A percentile compares a stretch with the other conserved stretches of the same genome.
phyloP scores from a whole-genome alignment of 1,140 invertebrate genomes.

The Nephila pilipes region DNA sequence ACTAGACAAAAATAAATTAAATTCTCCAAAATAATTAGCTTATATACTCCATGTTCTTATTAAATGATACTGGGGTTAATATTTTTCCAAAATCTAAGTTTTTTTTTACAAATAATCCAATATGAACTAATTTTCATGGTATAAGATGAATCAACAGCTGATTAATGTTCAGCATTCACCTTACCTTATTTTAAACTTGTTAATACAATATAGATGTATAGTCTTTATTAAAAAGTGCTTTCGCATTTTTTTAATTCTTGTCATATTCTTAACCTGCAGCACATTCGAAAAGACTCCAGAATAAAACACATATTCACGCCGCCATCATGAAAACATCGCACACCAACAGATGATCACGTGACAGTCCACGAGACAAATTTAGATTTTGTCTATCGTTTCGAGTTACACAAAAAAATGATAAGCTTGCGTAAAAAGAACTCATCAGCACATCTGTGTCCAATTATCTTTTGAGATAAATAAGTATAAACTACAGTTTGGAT shows the following conservation, averaged over 20 bases:
- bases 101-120: background rate
- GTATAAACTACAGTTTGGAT: too few species aligned
- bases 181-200: conserved; percentile 28
- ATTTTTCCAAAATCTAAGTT: background rate
- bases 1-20: background rate
- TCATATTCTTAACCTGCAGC: background rate
- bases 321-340: conserved; percentile 72
- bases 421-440: background rate
- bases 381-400: conserved; percentile 54
- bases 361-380: conserved; percentile 76
- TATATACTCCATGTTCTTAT: too few species aligned
- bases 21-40: too few species aligned
- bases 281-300: background rate
- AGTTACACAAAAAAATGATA: conserved; percentile 58
- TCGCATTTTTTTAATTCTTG: background rate
- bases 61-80: background rate
- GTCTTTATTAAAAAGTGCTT: background rate
- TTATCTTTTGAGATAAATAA: too few species aligned
- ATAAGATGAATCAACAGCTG: background rate
- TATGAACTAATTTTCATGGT: background rate
- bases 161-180: background rate
- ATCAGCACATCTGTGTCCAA: too few species aligned
- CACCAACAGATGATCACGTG: conserved; percentile 70
- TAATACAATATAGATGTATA: background rate
- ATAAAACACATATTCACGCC: conserved; percentile 40